Evolutionary conservation across 2,888 invertebrate genomes (phyloP).

Genomic region (Eucera pruinosa): DNA sequence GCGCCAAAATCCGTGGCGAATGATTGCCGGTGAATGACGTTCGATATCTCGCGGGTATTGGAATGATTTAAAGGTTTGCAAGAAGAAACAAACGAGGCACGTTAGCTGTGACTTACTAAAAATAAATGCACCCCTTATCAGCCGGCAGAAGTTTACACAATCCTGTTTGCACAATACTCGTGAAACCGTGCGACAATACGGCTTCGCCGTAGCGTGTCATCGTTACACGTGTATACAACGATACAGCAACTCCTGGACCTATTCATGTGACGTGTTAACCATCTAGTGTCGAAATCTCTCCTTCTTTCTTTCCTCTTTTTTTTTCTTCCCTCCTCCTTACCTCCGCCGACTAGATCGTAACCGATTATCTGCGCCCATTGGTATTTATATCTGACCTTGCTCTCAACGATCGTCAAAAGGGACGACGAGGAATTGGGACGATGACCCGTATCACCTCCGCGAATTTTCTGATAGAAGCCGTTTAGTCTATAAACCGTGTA

Average conservation of each 20-base stretch:
- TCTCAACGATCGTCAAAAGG: neutral
- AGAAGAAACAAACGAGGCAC: neutral
- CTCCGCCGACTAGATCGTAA: slow-evolving; percentile 1
- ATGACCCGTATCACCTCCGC: neutral
- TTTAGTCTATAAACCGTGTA: neutral
- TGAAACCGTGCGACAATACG: slow-evolving; percentile 26
- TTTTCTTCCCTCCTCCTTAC: neutral
- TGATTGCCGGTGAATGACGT: neutral
- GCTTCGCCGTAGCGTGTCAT: neutral
- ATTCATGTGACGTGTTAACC: neutral
- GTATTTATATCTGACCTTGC: slow-evolving; percentile 19
- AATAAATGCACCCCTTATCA: slow-evolving; percentile 63
- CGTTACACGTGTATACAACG: slow-evolving; percentile 1
- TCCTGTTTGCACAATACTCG: slow-evolving; percentile 53
- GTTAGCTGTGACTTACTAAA: slow-evolving; percentile 40
- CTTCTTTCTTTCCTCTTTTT: too few relatives aligned
- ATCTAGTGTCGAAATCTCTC: slow-evolving; percentile 14
- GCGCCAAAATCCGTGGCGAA: neutral
- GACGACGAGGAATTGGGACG: slow-evolving; percentile 28
- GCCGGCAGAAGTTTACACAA: slow-evolving; percentile 60
- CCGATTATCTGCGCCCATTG: slow-evolving; percentile 30
- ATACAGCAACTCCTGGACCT: neutral
- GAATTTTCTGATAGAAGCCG: neutral
- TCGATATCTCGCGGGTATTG: neutral
- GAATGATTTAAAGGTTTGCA: slow-evolving; percentile 21